Evolutionary conservation across 1,140 invertebrate species (phyloP), one percentile per base, ranked within the genome.

Genomic region (Subanguina moxae): DNA sequence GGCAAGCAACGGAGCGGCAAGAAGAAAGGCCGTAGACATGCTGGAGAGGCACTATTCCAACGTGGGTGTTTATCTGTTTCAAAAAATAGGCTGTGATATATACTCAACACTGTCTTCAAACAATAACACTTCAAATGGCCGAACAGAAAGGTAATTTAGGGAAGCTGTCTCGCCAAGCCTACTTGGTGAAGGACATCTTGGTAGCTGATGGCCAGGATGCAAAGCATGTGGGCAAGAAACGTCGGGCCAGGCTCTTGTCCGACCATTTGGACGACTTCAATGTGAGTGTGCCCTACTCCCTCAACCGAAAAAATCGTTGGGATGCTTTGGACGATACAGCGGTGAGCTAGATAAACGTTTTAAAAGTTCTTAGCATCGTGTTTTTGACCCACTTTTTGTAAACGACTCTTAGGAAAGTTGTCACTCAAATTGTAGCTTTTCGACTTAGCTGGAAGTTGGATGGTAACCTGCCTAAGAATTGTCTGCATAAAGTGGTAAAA

Each of bases 231-330:
- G 58, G 58, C 58, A 43, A 61, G 28, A 61, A 61, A 28, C 58
- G 58, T 43, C 58, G 58, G 3, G 19, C 38, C 28, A 19, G 58
- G 8, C 58, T 61, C 38, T 21, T 61, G 5, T 61, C 58, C 13
- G 58, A 61, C n/a, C 58, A 61, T 28, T 8, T 61, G 38, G 28
- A 61, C 28, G 58, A 61, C 58, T 61, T 61, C 38, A 61, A 61
- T 21, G n/a, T 61, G 58, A 19, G n/a, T 28, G 58, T 61, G 19
- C 58, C 58, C n/a, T 61, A 61, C 58, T 61, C 58, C 1, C 28
- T 61, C n/a, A 61, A 61, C 58, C 58, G 58, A 19, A 61, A 61
- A 61, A 30, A 30, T 25, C 58, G 58, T 3, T 61, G 58, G 58
- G 28, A n/a, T 43, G 58, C 58, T 21, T 19, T 43, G 58, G 58